Evolutionary conservation across 2,888 invertebrate genomes (phyloP).

Genomic region (Nemoura dubitans): DNA sequence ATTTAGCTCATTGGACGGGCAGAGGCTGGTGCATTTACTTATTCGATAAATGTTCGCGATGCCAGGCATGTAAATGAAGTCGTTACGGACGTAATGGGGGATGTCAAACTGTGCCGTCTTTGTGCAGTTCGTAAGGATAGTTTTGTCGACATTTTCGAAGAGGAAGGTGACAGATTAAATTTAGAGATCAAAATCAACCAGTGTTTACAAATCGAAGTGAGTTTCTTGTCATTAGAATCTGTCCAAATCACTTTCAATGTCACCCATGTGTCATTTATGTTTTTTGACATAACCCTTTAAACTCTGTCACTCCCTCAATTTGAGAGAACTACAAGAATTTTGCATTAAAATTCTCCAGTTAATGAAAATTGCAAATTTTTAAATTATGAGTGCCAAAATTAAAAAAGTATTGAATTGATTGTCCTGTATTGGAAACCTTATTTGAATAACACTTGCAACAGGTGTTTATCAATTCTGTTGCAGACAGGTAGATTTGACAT

Average conservation of each 20-base stretch:
- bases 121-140: conserved; percentile 60
- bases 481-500: too few relatives aligned
- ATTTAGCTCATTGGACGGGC: neutral
- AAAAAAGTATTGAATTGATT: too few relatives aligned
- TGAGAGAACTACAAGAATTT: too few relatives aligned
- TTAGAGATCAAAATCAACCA: conserved; percentile 60
- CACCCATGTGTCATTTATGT: neutral
- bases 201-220: conserved; percentile 61
- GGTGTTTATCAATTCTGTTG: too few relatives aligned
- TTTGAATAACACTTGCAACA: too few relatives aligned
- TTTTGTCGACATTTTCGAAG: conserved; percentile 60
- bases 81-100: conserved; percentile 45
- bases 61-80: conserved; percentile 13
- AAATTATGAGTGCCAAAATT: too few relatives aligned
- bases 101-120: conserved; percentile 59
- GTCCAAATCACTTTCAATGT: neutral
- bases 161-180: conserved; percentile 59
- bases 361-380: too few relatives aligned
- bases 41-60: neutral
- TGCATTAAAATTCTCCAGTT: too few relatives aligned
- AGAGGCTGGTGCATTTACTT: neutral
- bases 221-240: conserved; percentile 13
- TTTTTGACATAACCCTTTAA: neutral
- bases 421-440: too few relatives aligned
- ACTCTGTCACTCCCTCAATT: neutral